Evolutionary conservation across 2,888 invertebrate genomes (phyloP), one percentile per base, ranked within the genome.

Genomic region (Dioctria linearis): DNA sequence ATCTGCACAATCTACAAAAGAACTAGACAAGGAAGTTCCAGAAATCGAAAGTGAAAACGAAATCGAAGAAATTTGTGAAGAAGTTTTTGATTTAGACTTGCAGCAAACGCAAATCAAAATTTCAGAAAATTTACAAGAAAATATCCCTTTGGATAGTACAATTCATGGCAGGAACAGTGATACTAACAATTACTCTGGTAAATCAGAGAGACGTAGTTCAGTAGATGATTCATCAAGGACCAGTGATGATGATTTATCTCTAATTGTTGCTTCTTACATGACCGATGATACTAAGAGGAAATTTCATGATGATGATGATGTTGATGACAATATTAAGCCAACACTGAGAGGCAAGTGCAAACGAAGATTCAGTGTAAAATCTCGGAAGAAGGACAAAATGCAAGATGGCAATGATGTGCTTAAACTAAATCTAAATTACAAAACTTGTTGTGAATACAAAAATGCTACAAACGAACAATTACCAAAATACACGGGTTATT

Each of bases 401-500:
- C 71, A 81, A 4, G 66, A 73, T 39, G 69, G n/a, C 25, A 54
- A 69, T n/a, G 76, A 82, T 51, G 61, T 82, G 13, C 49, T 80
- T 2, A 81, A 82, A 66, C 81, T 89, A 5, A 88, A 87, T 66
- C 83, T 89, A 59, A 88, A 86, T 82, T 88, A 88, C 71, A 88
- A 87, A 76, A 86, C 86, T n/a, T 89, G 89, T 82, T 89, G 89
- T 80, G 89, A 90, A 83, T 88, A 89, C 81, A 89, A 89, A 40
- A 83, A 86, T 57, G 87, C 87, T 84, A 85, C 83, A 79, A 83
- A 85, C 43, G 86, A 86, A 63, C 90, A 89, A 82, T 84, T 91
- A 43, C 91, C 91, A 3, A 86, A 88, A 54, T 91, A 91, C 81
- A 90, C 89, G 2, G 91, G 91, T 3, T 88, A 89, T 80, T 86